These are phyloP conservation scores for Hemibagrus wyckioides DNA, from an alignment of 2,113 vertebrate species.

Conservation along the genomic window DNA sequence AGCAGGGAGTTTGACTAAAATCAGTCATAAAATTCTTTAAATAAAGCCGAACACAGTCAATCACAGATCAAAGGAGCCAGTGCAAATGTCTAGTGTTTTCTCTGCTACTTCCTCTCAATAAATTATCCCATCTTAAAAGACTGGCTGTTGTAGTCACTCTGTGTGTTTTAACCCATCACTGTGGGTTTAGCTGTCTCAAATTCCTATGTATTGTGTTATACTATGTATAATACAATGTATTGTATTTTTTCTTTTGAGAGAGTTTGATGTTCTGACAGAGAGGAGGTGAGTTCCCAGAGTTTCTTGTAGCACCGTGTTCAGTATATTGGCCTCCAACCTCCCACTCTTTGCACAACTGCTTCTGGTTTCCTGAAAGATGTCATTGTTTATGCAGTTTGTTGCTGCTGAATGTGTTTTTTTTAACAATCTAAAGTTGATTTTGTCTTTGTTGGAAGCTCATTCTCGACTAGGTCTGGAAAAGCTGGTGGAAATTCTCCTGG, in stretches of 20 bases:
- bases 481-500: slow-evolving; percentile 78
- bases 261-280: slow-evolving; percentile 52
- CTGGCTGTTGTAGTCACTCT: slow-evolving; percentile 34
- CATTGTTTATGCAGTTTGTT: slow-evolving; percentile 57
- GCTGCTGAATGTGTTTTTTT: slow-evolving; percentile 45
- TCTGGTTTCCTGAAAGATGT: slow-evolving; percentile 71
- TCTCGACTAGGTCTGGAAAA: slow-evolving; percentile 74
- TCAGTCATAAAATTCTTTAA: slow-evolving; percentile 49
- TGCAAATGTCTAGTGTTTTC: slow-evolving; percentile 27
- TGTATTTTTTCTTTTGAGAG: slow-evolving; percentile 25
- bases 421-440: slow-evolving; percentile 59
- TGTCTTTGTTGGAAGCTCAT: slow-evolving; percentile 71
- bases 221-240: too few relatives aligned
- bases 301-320: slow-evolving; percentile 80
- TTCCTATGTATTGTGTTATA: slow-evolving; percentile 72
- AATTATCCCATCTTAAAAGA: slow-evolving; percentile 51
- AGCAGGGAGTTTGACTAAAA: slow-evolving; percentile 24
- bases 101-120: slow-evolving; percentile 30
- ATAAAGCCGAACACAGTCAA: slow-evolving; percentile 30
- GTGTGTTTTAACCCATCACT: slow-evolving; percentile 42
- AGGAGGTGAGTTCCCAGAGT: slow-evolving; percentile 86
- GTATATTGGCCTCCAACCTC: slow-evolving; percentile 78
- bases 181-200: slow-evolving; percentile 76
- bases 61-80: slow-evolving; percentile 38
- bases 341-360: slow-evolving; percentile 75